Base-by-base conservation (phyloP, 1,140 invertebrate species). In the Monochamus saltuarius region DNA sequence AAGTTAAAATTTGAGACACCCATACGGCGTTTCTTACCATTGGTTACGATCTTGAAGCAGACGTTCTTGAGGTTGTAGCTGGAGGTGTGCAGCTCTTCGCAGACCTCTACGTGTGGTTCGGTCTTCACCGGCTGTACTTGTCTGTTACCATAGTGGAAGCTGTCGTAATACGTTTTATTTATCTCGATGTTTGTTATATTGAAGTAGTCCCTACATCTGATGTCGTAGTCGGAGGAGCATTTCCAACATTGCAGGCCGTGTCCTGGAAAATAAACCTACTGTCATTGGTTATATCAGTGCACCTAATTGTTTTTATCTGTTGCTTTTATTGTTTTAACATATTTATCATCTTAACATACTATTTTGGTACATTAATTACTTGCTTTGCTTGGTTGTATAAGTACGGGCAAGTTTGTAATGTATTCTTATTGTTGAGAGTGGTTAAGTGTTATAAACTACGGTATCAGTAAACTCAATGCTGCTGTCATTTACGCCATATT, bases 141-240 rank as follows among this genome's bases (percentile, higher is more conserved):
- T 40, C 56, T 57, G n/a, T 43, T 55, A 52, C 58, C 58, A 45
- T 59, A 64, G 10, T 47, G 40, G 46, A 57, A 36, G 71, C 71
- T 59, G 74, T 72, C 22, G 64, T 65, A 62, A 78, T 78, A 56
- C 85, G 87, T 74, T 87, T 84, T 54, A 81, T 82, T 51, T 85
- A 78, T 4, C 78, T 78, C 66, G 81, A 82, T 13, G 66, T 77
- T 61, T 69, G 79, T 82, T 13, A 83, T 83, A 66, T 87, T 84
- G 81, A 89, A 88, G 8, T 87, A 87, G 70, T 91, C 88, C 2
- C 81, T 81, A 73, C 89, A 91, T 59, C 82, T 77, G 0, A 82
- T 79, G 68, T 88, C 89, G 46, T 81, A 72, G 58, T 87, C 82
- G 1, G 87, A 88, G 0, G 85, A 83, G 67, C 89, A 91, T 1